These are phyloP conservation scores for Ctenodactylus gundi DNA, from an alignment of 2,113 vertebrate species.

Conservation along the genomic window DNA sequence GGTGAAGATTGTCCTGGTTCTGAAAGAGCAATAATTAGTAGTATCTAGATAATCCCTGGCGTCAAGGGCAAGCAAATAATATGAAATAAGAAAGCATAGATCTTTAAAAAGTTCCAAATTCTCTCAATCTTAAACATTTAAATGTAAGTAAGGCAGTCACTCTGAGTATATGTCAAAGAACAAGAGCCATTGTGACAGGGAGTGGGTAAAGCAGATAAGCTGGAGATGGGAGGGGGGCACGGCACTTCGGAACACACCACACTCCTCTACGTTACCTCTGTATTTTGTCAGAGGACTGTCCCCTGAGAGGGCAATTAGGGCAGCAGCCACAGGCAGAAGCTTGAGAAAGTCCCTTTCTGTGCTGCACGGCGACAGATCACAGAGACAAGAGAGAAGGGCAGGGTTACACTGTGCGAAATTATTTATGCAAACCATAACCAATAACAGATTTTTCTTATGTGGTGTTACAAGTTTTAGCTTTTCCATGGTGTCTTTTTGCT, in stretches of 20 bases:
- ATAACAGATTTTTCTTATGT: not conserved
- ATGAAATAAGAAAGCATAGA: not conserved
- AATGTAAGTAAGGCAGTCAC: not conserved
- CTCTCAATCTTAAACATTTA: not conserved
- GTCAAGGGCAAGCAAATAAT: not conserved
- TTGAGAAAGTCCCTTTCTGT: conserved; percentile 77
- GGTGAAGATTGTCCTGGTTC: not conserved
- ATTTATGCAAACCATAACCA: not conserved
- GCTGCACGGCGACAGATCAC: conserved; percentile 68
- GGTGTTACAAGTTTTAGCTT: not conserved
- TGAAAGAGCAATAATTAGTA: not conserved
- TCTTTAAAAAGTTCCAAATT: not conserved
- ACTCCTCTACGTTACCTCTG: conserved; percentile 77
- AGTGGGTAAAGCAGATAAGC: not conserved
- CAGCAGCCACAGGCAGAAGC: conserved; percentile 78
- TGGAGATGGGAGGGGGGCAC: not conserved
- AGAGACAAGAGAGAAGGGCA: conserved; percentile 32
- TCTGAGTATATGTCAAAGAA: not conserved
- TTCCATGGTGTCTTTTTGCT: not conserved
- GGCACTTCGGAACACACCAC: not conserved
- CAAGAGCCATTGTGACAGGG: rapidly evolving
- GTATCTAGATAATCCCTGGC: not conserved
- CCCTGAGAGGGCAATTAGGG: conserved; percentile 86
- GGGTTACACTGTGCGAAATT: not conserved
- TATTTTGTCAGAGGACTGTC: conserved; percentile 87